phyloP scores from a whole-genome alignment of 2,113 vertebrate species.

The Thunnus thynnus region DNA sequence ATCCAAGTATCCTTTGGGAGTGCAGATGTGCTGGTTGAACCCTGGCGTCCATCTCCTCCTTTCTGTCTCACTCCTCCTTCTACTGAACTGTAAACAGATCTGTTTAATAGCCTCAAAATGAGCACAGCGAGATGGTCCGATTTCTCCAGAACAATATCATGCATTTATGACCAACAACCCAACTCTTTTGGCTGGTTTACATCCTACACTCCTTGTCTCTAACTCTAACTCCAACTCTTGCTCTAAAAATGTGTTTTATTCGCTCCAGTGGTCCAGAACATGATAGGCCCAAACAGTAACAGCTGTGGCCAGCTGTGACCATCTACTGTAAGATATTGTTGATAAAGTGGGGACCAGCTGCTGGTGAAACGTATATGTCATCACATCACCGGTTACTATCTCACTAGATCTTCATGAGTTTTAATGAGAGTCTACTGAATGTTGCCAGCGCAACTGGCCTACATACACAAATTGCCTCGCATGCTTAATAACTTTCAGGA shows the following conservation, averaged over 20 bases:
- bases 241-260: conserved; percentile 28
- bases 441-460: conserved; percentile 42
- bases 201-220: conserved; percentile 1
- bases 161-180: conserved; percentile 6
- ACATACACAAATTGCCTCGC: conserved; percentile 41
- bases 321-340: conserved; percentile 33
- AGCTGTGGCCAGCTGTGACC: conserved; percentile 19
- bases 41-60: conserved; percentile 1
- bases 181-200: conserved; percentile 17
- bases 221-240: neutral
- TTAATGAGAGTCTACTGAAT: conserved; percentile 47
- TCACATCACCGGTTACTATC: conserved; percentile 13
- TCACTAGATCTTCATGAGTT: conserved; percentile 13
- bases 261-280: conserved; percentile 40
- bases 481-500: conserved; percentile 41
- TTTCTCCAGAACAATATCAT: neutral
- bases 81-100: conserved; percentile 25
- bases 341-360: conserved; percentile 2
- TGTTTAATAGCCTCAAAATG: conserved; percentile 32
- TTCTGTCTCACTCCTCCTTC: conserved; percentile 2
- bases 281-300: conserved; percentile 48
- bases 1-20: conserved; percentile 22
- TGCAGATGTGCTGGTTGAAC: conserved; percentile 47
- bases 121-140: conserved; percentile 13
- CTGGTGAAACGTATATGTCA: conserved; percentile 5